Conservation (phyloP, 2,113 vertebrate genomes). For the Leucoraja erinaceus region DNA sequence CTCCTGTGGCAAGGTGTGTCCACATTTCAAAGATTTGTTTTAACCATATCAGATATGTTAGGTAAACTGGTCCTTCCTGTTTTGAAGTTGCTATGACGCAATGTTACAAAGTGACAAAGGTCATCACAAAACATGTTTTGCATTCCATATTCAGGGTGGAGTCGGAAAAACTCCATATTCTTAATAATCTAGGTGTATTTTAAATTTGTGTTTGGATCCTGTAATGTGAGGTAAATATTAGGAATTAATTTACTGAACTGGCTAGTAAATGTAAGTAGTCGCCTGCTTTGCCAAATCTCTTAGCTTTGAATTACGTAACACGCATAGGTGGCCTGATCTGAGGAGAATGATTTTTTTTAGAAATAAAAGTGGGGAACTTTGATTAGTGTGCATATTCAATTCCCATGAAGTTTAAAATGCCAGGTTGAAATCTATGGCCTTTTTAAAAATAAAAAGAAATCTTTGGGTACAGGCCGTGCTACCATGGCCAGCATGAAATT, state of each 20-base stretch:
- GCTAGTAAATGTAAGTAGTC: background rate
- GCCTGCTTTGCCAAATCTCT: background rate
- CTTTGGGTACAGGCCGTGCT: too few species aligned
- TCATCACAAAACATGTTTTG: background rate
- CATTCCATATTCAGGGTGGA: background rate
- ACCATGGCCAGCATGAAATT: too few species aligned
- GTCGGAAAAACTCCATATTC: background rate
- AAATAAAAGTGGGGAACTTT: background rate
- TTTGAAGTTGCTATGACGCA: background rate
- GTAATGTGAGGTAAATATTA: background rate
- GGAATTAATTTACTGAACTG: background rate
- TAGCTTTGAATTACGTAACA: background rate
- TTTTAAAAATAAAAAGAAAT: too few species aligned
- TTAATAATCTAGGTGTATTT: background rate
- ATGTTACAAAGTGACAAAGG: background rate
- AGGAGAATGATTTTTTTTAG: background rate
- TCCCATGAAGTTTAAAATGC: background rate
- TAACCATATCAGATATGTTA: background rate
- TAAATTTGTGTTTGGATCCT: background rate
- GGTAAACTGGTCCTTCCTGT: slow-evolving; percentile 6
- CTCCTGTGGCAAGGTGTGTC: background rate
- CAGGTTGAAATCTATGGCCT: too few species aligned
- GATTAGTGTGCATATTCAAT: background rate
- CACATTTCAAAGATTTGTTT: background rate
- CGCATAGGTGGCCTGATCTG: background rate